Base-by-base conservation (phyloP, 2,888 invertebrate genomes). In the Thelaira solivaga region DNA sequence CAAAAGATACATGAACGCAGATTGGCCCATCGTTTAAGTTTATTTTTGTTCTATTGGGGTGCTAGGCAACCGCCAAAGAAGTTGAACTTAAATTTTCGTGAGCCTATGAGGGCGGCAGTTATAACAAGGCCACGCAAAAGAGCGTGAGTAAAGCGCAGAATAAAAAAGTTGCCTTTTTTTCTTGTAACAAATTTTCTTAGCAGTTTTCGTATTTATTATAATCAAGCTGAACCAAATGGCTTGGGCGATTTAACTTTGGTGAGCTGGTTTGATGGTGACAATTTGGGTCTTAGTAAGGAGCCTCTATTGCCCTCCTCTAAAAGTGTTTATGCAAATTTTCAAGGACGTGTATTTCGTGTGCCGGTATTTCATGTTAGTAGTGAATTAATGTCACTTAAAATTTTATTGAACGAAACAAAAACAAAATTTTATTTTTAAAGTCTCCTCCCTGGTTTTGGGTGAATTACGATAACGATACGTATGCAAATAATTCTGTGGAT, bases 391-490 rank as follows among this genome's bases (percentile, higher is more conserved):
- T n/a, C n/a, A 0, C 1, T 24, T 8, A 2, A 31, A 7, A 1
- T 24, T 24, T 31, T 18, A 13, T 0, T 29, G 2, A 26, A 16
- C 1, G 5, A n/a, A 13, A 4, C 10, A 6, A 53, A 36, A 16
- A 26, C 2, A 18, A 26, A 31, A 18, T 2, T 4, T 11, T 1
- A 10, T 31, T 13, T 16, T 20, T 7, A 41, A 36, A 92, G 92
- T 92, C 92, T 2, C 94, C 94, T 0, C 94, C 94, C 0, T 94
- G 94, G 94, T 92, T 93, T 88, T 94, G 94, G 86, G 93, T 94
- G 0, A 90, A 88, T 68, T 93, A 93, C 85, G 90, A 90, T 74
- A 93, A 93, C 81, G 90, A 87, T 86, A 31, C 82, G 0, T 68
- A 41, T 4, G 51, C 64, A 29, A 76, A 82, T 29, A 72, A 68